A percentile compares a stretch with the other conserved stretches of the same genome.
Evolutionary conservation across 2,888 invertebrate species (phyloP).

Genomic region (Agrotis puta): DNA sequence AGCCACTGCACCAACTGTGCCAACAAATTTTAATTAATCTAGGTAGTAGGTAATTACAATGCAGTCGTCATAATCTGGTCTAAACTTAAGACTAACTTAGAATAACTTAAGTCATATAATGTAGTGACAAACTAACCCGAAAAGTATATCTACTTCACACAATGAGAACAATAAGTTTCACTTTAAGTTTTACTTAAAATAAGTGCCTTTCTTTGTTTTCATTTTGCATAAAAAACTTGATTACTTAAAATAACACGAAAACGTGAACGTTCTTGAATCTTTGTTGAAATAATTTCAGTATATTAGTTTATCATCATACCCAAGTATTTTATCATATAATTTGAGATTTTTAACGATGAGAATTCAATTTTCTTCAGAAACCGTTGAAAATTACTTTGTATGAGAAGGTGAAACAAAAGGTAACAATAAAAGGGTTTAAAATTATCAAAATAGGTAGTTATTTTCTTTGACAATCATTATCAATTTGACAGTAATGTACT

Average conservation of each 20-base stretch:
- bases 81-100: not conserved
- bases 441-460: too few relatives aligned
- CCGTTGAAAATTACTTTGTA: not conserved
- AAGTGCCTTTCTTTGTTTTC: slow-evolving; percentile 53
- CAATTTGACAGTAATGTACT: too few relatives aligned
- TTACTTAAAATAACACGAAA: slow-evolving; percentile 23
- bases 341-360: not conserved
- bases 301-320: slow-evolving; percentile 16
- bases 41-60: not conserved
- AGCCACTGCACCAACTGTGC: too few relatives aligned
- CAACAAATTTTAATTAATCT: not conserved
- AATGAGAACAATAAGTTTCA: slow-evolving; percentile 27
- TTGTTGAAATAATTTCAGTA: slow-evolving; percentile 32
- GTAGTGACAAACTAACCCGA: not conserved
- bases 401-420: not conserved
- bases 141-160: slow-evolving; percentile 14
- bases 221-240: slow-evolving; percentile 23
- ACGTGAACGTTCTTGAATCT: slow-evolving; percentile 15
- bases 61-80: not conserved
- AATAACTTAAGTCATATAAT: not conserved
- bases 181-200: slow-evolving; percentile 27
- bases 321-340: slow-evolving; percentile 39
- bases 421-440: too few relatives aligned
- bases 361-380: slow-evolving; percentile 1
- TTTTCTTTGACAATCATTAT: too few relatives aligned